Percentiles rank a stretch among this genome's conserved stretches.
These are phyloP conservation scores for Paramuricea clavata DNA, from an alignment of 92 coral and sea anemone genomes.

Conservation along the genomic window DNA sequence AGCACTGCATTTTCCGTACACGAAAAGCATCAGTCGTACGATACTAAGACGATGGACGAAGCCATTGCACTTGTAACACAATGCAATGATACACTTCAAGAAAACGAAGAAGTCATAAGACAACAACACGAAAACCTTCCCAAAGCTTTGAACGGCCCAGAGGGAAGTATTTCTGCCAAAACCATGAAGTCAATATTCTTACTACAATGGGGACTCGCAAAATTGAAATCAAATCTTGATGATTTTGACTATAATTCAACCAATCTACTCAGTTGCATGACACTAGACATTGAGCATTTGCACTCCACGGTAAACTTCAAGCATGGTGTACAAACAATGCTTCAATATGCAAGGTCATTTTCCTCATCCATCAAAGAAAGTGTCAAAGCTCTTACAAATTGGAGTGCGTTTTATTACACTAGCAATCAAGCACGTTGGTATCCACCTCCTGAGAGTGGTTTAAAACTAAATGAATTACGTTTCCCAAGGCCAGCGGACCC, in stretches of 20 bases:
- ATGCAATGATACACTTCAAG: slow-evolving; percentile 6
- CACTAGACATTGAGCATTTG: slow-evolving; percentile 61
- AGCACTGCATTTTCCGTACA: slow-evolving; percentile 16
- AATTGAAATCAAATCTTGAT: slow-evolving; percentile 26
- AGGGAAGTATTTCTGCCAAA: slow-evolving; percentile 58
- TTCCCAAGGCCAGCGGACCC: slow-evolving; percentile 34
- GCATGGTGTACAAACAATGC: slow-evolving; percentile 27
- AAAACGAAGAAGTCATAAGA: neutral
- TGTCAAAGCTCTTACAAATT: slow-evolving; percentile 51
- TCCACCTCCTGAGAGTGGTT: slow-evolving; percentile 42
- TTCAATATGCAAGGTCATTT: slow-evolving; percentile 42
- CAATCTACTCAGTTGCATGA: slow-evolving; percentile 63
- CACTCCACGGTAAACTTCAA: slow-evolving; percentile 49
- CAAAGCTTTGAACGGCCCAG: slow-evolving; percentile 47
- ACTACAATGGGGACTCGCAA: slow-evolving; percentile 33
- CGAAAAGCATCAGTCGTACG: slow-evolving; percentile 25
- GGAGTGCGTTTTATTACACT: slow-evolving; percentile 51
- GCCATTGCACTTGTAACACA: slow-evolving; percentile 41
- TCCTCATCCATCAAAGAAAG: slow-evolving; percentile 22
- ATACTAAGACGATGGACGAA: slow-evolving; percentile 19
- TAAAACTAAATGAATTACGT: slow-evolving; percentile 54
- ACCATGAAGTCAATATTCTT: slow-evolving; percentile 53
- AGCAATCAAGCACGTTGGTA: slow-evolving; percentile 61
- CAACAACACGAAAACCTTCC: slow-evolving; percentile 21
- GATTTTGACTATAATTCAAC: slow-evolving; percentile 7